These are phyloP conservation scores for Lithodes maja DNA, from an alignment of 2,888 invertebrate species.

Conservation along the genomic window DNA sequence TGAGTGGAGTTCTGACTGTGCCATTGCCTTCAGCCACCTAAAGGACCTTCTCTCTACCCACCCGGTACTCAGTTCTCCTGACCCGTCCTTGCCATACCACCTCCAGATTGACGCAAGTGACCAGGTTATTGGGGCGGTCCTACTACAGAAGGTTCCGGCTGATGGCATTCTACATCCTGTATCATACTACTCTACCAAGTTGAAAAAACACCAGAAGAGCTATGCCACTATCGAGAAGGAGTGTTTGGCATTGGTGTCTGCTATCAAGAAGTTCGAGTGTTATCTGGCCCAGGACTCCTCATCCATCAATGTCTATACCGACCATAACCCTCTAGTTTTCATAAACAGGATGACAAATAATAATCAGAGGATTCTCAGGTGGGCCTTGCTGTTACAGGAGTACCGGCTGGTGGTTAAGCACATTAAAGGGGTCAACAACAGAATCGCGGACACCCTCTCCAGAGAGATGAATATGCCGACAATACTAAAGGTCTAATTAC, in stretches of 20 bases:
- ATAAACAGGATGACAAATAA: not conserved
- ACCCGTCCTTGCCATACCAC: not conserved
- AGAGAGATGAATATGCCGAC: too few relatives aligned
- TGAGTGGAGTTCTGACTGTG: too few relatives aligned
- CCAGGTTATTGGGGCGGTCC: not conserved
- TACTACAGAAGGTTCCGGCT: not conserved
- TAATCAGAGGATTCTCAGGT: not conserved
- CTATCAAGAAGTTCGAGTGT: not conserved
- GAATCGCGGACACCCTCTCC: too few relatives aligned
- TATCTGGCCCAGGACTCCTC: not conserved
- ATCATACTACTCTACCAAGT: not conserved
- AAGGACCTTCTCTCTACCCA: not conserved
- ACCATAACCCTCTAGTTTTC: not conserved
- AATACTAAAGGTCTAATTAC: too few relatives aligned
- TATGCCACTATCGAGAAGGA: not conserved
- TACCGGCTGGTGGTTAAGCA: not conserved
- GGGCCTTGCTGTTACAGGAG: not conserved
- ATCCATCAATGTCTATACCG: not conserved
- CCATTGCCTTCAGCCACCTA: too few relatives aligned
- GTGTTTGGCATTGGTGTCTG: too few relatives aligned
- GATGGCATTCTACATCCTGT: not conserved
- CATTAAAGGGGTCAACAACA: not conserved
- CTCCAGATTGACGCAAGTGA: not conserved
- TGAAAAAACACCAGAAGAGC: not conserved
- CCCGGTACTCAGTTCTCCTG: not conserved